Evolutionary conservation across 2,888 invertebrate species (phyloP), one percentile per base, ranked within the genome.

Genomic region (Drosophila birchii): DNA sequence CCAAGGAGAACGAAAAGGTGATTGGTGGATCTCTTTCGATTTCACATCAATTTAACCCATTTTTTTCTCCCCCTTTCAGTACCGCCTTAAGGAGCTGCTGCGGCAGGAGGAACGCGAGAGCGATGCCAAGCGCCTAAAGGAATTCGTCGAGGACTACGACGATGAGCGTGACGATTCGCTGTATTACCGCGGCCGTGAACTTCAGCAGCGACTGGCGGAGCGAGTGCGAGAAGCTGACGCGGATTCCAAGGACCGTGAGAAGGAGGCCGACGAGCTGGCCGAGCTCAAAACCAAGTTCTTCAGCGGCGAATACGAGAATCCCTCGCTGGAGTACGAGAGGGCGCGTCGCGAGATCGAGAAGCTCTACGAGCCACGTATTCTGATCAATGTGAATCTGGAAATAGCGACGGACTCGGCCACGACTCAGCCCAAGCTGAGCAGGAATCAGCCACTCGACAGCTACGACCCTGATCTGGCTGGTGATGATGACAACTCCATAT

Each of bases 91-190:
- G 83, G 97, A 98, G 91, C 93, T 96, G 53, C 94, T 96, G 79
- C 96, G 96, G 88, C 96, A 97, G 89, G 96, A 97, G 89, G 98
- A 98, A 91, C 94, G 97, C 69, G 96, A 96, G 92, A 95, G 96
- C 69, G 99, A 99, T 93, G 98, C 98, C 1, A 97, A 97, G 93
- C 94, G 97, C 47, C 94, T 99, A 61, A 98, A 98, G 93, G 98
- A 99, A 93, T 99, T 99, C 93, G 94, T 99, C 5, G 99, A 99
- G 93, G 99, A 99, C 93, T 99, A 99, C 91, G 99, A 99, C 91
- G 99, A 99, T 92, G 98, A 99, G 93, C 94, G 98, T 59, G 98
- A 99, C 92, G 99, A 99, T 92, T 95, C 96, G 55, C 99, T 99
- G 93, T 99, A 97, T 93, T 99, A 99, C 54, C 70, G 92, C 90